Conservation (phyloP, 2,797 vertebrate genomes). For the Sorex maritimensis region DNA sequence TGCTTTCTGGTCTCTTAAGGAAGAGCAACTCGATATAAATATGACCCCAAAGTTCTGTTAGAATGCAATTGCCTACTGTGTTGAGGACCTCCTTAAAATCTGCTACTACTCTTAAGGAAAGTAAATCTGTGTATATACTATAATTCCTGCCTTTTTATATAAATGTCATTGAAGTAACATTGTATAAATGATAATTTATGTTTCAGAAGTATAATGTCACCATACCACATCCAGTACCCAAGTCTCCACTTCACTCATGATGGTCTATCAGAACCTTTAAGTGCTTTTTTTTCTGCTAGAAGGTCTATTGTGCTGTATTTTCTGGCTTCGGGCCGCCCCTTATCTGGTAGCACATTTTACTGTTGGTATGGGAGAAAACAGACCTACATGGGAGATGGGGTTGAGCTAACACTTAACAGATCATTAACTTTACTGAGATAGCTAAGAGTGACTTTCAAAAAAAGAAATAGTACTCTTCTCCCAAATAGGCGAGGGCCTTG, state of each 20-base stretch:
- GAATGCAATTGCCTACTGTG: background rate
- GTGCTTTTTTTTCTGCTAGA: no score
- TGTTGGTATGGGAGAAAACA: background rate
- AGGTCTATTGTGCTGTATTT: background rate
- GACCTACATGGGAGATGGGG: background rate
- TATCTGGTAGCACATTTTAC: background rate
- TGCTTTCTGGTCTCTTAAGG: background rate
- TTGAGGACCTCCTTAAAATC: background rate
- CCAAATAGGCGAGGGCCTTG: background rate
- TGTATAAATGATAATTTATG: no score
- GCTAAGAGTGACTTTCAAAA: background rate
- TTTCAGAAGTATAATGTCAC: no score
- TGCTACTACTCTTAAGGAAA: background rate
- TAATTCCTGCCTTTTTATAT: slow-evolving; percentile 27
- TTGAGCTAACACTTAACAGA: slow-evolving; percentile 22
- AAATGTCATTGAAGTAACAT: no score
- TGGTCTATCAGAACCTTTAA: no score
- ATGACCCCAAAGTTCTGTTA: slow-evolving; percentile 21
- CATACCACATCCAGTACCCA: no score
- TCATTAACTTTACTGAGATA: background rate
- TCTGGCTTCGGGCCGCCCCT: background rate
- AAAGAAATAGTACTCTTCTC: background rate
- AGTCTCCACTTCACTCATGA: no score
- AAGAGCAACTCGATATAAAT: background rate
- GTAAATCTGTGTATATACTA: background rate